Conservation (phyloP, 2,888 invertebrate species). For the Rotaria magnacalcarata region DNA sequence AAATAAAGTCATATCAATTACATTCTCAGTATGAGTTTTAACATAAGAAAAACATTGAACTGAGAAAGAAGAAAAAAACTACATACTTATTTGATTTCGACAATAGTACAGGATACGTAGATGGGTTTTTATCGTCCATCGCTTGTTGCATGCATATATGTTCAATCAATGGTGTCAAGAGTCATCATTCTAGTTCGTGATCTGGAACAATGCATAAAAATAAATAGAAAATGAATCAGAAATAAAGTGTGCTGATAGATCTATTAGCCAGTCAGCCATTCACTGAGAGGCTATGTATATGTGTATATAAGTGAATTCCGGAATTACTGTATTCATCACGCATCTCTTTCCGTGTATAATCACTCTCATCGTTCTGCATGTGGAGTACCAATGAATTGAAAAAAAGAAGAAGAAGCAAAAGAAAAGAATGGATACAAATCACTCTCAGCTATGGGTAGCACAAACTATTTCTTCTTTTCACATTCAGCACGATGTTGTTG, state of each 20-base stretch:
- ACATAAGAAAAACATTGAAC: neutral
- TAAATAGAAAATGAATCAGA: neutral
- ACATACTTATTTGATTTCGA: neutral
- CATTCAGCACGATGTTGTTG: neutral
- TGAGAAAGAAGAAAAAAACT: neutral
- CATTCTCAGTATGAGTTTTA: neutral
- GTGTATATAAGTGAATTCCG: neutral
- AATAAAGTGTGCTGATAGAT: neutral
- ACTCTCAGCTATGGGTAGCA: neutral
- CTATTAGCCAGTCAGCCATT: neutral
- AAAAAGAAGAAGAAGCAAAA: neutral
- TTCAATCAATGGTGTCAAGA: neutral
- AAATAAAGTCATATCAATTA: neutral
- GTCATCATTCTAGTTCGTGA: neutral
- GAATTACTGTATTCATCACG: neutral
- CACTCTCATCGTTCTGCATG: neutral
- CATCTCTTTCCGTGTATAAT: slow-evolving; percentile 15
- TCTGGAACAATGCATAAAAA: neutral
- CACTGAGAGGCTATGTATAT: neutral
- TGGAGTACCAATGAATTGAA: neutral
- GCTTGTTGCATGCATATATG: neutral
- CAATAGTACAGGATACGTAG: neutral
- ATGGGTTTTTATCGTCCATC: neutral
- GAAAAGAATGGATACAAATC: slow-evolving; percentile 1
- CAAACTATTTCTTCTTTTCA: neutral